These are phyloP conservation scores for Oryzias javanicus DNA, from an alignment of 2,113 vertebrate species.

Conservation along the genomic window DNA sequence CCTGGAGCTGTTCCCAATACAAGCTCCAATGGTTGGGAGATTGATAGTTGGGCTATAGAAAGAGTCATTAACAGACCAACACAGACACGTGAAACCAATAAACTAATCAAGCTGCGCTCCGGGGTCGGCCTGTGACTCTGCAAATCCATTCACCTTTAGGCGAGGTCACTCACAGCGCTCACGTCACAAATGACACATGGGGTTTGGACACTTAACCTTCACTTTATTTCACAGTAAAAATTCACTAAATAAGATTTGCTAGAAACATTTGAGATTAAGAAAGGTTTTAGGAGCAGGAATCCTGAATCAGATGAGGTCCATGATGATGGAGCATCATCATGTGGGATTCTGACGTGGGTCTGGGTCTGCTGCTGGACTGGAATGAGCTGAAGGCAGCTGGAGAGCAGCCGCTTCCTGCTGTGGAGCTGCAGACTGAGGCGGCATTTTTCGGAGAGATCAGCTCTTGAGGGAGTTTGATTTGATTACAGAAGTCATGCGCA, in stretches of 20 bases:
- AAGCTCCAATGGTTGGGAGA: slow-evolving; percentile 2
- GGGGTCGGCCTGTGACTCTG: slow-evolving; percentile 14
- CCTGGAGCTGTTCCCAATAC: slow-evolving; percentile 7
- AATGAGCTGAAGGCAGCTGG: slow-evolving; percentile 2
- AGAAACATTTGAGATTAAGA: neutral
- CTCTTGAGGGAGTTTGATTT: slow-evolving; percentile 3
- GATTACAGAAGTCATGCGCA: slow-evolving; percentile 7
- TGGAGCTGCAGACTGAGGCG: slow-evolving; percentile 6
- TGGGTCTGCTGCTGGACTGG: too few relatives aligned
- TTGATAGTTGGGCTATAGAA: slow-evolving; percentile 16
- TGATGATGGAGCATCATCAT: too few relatives aligned
- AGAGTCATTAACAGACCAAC: slow-evolving; percentile 14
- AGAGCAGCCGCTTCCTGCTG: neutral
- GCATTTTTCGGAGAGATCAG: slow-evolving; percentile 1
- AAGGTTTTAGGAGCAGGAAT: neutral
- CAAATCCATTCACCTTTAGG: slow-evolving; percentile 39
- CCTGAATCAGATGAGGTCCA: neutral
- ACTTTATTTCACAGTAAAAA: too few relatives aligned
- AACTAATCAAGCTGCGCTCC: slow-evolving; percentile 1
- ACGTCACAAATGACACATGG: slow-evolving; percentile 28
- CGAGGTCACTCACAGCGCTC: slow-evolving; percentile 11
- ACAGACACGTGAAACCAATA: neutral
- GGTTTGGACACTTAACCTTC: slow-evolving; percentile 14
- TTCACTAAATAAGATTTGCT: too few relatives aligned
- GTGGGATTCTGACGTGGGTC: too few relatives aligned